A percentile compares a stretch with the other conserved stretches of the same genome.
Evolutionary conservation across 1,140 invertebrate genomes (phyloP).

Genomic region (Cotesia typhae): DNA sequence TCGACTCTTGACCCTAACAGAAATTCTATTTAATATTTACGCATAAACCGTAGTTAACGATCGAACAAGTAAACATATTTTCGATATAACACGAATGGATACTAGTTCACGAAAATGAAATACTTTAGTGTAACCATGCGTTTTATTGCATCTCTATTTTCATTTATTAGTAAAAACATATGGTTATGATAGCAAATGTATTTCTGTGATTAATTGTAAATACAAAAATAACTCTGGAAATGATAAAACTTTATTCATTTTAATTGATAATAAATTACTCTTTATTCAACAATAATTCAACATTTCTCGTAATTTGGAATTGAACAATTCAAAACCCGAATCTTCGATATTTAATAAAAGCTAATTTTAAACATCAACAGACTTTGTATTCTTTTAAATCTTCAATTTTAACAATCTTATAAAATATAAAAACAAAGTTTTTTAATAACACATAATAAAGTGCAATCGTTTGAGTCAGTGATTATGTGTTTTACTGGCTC

Average conservation of each 20-base stretch:
- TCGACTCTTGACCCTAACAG: constrained; percentile 19
- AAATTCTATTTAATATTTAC: constrained; percentile 34
- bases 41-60: constrained; percentile 32
- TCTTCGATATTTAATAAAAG: too few species aligned
- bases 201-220: too few species aligned
- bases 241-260: too few species aligned
- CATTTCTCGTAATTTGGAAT: too few species aligned
- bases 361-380: too few species aligned
- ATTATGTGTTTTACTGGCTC: not conserved
- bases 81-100: constrained; percentile 16
- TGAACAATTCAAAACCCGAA: too few species aligned
- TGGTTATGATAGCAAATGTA: too few species aligned
- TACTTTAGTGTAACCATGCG: too few species aligned
- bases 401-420: too few species aligned
- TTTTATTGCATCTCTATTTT: not conserved
- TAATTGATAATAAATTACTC: too few species aligned
- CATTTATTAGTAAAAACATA: not conserved
- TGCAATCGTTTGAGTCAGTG: constrained; percentile 16
- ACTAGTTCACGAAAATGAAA: not conserved
- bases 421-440: constrained; percentile 3
- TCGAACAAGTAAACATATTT: not conserved
- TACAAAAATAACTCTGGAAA: not conserved
- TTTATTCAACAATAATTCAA: too few species aligned
- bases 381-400: too few species aligned
- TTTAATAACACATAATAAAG: constrained; percentile 17